These are phyloP conservation scores for Myrmophylax atrothorax DNA, from an alignment of 2,113 vertebrate species.

Conservation along the genomic window DNA sequence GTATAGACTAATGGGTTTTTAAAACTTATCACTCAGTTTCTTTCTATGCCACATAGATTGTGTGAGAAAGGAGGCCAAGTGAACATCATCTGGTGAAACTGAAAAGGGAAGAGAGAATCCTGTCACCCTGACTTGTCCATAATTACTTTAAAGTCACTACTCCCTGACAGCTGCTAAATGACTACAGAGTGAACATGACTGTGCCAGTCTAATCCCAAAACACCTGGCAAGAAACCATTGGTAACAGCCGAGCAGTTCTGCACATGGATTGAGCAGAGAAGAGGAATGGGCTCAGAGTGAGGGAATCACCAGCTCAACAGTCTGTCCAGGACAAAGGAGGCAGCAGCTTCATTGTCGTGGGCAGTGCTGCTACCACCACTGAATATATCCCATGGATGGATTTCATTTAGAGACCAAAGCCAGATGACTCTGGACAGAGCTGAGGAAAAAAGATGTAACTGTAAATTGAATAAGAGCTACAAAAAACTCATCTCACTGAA, in stretches of 20 bases:
- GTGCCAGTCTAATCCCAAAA: background rate
- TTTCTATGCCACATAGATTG: background rate
- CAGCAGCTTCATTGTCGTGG: rapidly evolving
- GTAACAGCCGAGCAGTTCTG: rapidly evolving
- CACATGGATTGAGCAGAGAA: background rate
- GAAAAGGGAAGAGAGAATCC: background rate
- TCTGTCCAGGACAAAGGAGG: background rate
- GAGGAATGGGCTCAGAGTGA: background rate
- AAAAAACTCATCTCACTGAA: background rate
- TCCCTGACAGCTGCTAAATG: background rate
- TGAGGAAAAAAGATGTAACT: background rate
- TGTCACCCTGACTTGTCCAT: background rate
- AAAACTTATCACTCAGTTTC: background rate
- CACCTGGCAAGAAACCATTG: background rate
- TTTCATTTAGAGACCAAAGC: background rate
- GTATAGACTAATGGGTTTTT: background rate
- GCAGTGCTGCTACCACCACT: background rate
- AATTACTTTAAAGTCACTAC: background rate
- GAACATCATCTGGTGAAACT: background rate
- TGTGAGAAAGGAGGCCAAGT: background rate
- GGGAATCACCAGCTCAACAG: background rate
- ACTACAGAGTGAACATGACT: background rate
- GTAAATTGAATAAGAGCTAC: background rate
- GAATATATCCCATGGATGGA: background rate
- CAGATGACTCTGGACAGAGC: background rate